A percentile compares a stretch with the other conserved stretches of the same genome.
Conservation (phyloP, 2,113 vertebrate genomes). For the Gobius niger region DNA sequence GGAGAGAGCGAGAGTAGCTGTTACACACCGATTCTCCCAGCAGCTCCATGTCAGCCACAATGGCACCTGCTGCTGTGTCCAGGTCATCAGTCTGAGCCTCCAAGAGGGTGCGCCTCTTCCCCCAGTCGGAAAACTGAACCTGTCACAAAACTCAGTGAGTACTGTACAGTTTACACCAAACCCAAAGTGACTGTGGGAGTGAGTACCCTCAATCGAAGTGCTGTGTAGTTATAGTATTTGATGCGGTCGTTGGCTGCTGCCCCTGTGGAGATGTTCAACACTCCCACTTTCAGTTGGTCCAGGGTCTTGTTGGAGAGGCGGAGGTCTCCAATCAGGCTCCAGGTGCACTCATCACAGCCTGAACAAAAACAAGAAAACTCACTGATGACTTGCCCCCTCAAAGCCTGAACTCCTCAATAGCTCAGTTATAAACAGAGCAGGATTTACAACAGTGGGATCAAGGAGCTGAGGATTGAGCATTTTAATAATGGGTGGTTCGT, state of each 20-base stretch:
- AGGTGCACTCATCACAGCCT: conserved; percentile 95
- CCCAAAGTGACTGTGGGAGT: neutral
- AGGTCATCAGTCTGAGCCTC: conserved; percentile 74
- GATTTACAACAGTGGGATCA: no score
- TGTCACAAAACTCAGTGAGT: conserved; percentile 45
- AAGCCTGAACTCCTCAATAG: no score
- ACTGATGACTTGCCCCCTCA: neutral
- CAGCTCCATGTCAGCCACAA: conserved; percentile 73
- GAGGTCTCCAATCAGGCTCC: conserved; percentile 92
- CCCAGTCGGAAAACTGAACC: conserved; percentile 82
- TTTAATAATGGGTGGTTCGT: neutral
- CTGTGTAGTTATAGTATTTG: conserved; percentile 87
- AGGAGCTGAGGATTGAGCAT: no score
- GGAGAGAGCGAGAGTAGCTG: neutral
- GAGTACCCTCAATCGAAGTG: conserved; percentile 78
- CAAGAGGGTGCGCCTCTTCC: conserved; percentile 76
- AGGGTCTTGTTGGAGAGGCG: conserved; percentile 81
- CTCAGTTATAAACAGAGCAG: no score
- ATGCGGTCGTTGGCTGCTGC: conserved; percentile 86
- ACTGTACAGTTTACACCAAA: neutral
- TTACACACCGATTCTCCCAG: conserved; percentile 79
- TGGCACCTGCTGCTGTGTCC: conserved; percentile 67
- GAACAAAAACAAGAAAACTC: neutral
- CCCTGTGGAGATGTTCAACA: conserved; percentile 90
- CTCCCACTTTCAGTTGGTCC: conserved; percentile 82